Conservation (phyloP, 2,888 invertebrate species). For the Aporophyla lueneburgensis region DNA sequence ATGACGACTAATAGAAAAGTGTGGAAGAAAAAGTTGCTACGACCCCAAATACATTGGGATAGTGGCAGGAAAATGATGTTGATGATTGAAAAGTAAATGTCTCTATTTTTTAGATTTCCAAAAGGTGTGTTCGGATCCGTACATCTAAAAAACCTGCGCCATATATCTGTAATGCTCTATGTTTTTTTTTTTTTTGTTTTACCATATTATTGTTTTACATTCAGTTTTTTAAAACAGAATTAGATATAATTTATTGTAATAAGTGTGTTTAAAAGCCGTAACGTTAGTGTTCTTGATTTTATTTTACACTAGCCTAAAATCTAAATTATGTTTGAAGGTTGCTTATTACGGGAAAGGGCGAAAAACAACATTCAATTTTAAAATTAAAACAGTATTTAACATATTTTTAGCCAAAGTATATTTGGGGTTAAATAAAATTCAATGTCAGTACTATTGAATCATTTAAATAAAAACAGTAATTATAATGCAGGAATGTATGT, state of each 20-base stretch:
- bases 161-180: background rate
- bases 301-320: background rate
- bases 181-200: background rate
- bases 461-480: conserved; percentile 12
- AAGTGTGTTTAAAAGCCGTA: background rate
- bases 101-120: background rate
- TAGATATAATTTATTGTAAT: background rate
- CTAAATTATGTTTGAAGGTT: background rate
- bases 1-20: too few species aligned
- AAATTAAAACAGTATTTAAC: background rate
- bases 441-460: background rate
- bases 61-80: too few species aligned
- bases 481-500: conserved; percentile 28
- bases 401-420: background rate
- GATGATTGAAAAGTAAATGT: too few species aligned
- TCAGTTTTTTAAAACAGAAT: background rate
- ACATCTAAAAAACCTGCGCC: too few species aligned
- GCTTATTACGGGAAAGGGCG: background rate
- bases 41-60: too few species aligned
- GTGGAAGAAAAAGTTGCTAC: too few species aligned
- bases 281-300: background rate
- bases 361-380: too few species aligned
- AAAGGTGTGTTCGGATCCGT: too few species aligned
- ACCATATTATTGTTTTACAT: background rate
- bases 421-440: conserved; percentile 1